These are phyloP conservation scores for Drosophila greeni DNA, from an alignment of 2,888 invertebrate genomes.

Conservation along the genomic window DNA sequence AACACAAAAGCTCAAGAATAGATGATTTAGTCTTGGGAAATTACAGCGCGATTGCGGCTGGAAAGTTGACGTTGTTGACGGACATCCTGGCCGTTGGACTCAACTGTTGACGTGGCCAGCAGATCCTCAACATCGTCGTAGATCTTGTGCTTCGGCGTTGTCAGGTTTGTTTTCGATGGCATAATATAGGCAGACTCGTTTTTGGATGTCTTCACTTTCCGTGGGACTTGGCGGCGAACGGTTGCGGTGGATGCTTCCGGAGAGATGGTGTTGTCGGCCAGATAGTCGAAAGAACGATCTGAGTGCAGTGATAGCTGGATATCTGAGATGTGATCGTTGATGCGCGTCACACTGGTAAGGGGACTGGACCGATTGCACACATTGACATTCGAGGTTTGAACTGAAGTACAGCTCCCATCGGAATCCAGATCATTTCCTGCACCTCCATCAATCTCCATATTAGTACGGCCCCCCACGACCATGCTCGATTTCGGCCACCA, in stretches of 20 bases:
- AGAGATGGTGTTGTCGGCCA: background rate
- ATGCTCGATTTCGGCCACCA: conserved; percentile 21
- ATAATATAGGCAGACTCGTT: background rate
- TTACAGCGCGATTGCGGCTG: background rate
- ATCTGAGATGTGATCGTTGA: background rate
- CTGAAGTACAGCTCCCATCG: background rate
- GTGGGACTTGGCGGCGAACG: background rate
- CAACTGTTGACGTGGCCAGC: conserved; percentile 11
- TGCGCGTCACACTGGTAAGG: background rate
- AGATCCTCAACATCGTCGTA: conserved; percentile 23
- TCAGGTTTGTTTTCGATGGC: background rate
- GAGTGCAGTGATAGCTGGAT: background rate
- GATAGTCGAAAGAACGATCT: conserved; percentile 20
- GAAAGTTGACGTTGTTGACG: conserved; percentile 3
- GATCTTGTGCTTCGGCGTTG: background rate
- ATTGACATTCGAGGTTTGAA: background rate
- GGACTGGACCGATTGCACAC: background rate
- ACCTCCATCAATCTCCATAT: no score
- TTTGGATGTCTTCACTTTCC: background rate
- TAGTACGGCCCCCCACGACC: no score
- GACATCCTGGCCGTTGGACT: conserved; percentile 5
- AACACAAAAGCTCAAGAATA: background rate
- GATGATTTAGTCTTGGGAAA: background rate
- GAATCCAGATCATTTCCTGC: background rate
- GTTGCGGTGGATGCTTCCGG: background rate